Percentiles rank a stretch among this genome's conserved stretches.
phyloP scores from a whole-genome alignment of 2,888 invertebrate genomes.

The Lithophane socia region DNA sequence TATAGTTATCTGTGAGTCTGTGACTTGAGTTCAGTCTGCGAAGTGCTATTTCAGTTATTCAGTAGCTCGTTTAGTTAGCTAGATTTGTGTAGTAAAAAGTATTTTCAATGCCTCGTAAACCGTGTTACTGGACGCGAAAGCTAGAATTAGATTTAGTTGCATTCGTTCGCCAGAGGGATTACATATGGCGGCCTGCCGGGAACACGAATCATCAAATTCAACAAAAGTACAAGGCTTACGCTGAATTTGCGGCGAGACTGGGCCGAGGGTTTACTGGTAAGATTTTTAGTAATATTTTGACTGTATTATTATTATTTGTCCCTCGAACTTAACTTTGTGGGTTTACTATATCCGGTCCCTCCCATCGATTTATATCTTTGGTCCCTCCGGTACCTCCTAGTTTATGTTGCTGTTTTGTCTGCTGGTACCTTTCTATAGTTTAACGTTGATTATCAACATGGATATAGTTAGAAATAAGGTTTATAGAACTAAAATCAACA shows the following conservation, averaged over 20 bases:
- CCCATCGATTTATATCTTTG: no score
- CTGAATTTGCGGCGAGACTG: slow-evolving; percentile 84
- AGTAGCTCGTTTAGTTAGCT: not conserved
- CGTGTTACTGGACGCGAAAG: slow-evolving; percentile 86
- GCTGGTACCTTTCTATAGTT: not conserved
- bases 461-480: not conserved
- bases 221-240: slow-evolving; percentile 86
- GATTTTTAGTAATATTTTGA: slow-evolving; percentile 4
- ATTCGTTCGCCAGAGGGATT: slow-evolving; percentile 81
- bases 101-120: slow-evolving; percentile 79
- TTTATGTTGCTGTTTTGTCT: no score
- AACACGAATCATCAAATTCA: slow-evolving; percentile 87
- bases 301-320: not conserved
- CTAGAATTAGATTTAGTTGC: slow-evolving; percentile 85
- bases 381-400: no score
- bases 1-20: no score
- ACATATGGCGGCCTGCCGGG: slow-evolving; percentile 83
- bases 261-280: slow-evolving; percentile 86
- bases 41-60: not conserved
- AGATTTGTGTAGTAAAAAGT: no score
- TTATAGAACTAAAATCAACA: not conserved
- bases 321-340: no score
- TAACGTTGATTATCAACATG: not conserved
- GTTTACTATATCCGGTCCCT: no score
- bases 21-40: not conserved